A percentile compares a stretch with the other conserved stretches of the same genome.
These are phyloP conservation scores for Falco cherrug DNA, from an alignment of 2,797 vertebrate genomes.

Conservation along the genomic window DNA sequence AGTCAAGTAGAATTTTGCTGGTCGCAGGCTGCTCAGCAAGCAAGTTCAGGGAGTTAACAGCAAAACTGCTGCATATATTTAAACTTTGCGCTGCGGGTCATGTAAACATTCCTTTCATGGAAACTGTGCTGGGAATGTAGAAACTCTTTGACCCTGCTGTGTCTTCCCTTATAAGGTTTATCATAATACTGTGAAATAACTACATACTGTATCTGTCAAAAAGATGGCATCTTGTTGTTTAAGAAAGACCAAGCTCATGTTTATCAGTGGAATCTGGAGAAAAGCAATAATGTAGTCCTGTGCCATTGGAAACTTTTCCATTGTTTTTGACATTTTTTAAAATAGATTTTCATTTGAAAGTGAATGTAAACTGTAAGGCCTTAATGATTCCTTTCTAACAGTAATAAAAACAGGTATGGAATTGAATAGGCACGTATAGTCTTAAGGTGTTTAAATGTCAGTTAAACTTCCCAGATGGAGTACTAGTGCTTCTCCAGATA, in stretches of 20 bases:
- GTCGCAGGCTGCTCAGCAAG: slow-evolving; percentile 63
- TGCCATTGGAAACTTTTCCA: slow-evolving; percentile 28
- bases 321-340: slow-evolving; percentile 29
- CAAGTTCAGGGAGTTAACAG: slow-evolving; percentile 78
- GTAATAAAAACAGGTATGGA: not conserved
- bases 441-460: not conserved
- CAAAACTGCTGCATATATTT: slow-evolving; percentile 77
- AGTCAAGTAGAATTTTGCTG: slow-evolving; percentile 52
- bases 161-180: slow-evolving; percentile 74
- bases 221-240: slow-evolving; percentile 72
- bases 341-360: slow-evolving; percentile 23
- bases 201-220: slow-evolving; percentile 73
- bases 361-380: slow-evolving; percentile 7
- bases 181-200: slow-evolving; percentile 71
- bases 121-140: slow-evolving; percentile 75
- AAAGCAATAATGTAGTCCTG: slow-evolving; percentile 37
- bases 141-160: slow-evolving; percentile 66
- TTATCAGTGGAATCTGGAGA: slow-evolving; percentile 65
- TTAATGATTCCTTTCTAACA: not conserved
- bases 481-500: not conserved
- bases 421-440: not conserved
- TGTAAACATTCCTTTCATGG: slow-evolving; percentile 78
- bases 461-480: not conserved
- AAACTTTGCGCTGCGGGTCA: slow-evolving; percentile 74
- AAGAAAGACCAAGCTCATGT: slow-evolving; percentile 63